Conservation (phyloP, 2,888 invertebrate genomes). For the Cabera pusaria region DNA sequence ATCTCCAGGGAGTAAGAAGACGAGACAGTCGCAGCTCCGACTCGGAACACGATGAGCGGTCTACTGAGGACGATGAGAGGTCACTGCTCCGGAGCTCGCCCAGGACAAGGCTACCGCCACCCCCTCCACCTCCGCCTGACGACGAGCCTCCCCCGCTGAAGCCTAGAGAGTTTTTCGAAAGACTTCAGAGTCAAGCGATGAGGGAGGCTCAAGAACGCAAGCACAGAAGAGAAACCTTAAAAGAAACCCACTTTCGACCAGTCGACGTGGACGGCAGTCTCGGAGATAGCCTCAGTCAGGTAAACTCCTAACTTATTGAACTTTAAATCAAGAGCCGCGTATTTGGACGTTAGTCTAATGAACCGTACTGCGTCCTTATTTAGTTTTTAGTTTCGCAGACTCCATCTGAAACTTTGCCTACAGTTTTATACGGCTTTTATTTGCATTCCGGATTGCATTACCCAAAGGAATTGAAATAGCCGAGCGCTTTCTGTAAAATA, state of each 20-base stretch:
- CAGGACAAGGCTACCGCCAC: constrained; percentile 69
- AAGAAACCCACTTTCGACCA: constrained; percentile 64
- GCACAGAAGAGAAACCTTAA: constrained; percentile 56
- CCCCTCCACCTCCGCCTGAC: constrained; percentile 73
- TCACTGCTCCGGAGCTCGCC: constrained; percentile 71
- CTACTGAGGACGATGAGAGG: constrained; percentile 76
- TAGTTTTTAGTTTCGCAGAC: constrained; percentile 54
- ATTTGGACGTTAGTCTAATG: constrained; percentile 55
- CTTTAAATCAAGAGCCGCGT: constrained; percentile 44
- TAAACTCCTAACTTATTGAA: constrained; percentile 43
- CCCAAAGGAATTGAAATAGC: constrained; percentile 34
- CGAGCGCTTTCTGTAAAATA: constrained; percentile 36
- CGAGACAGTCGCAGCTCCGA: constrained; percentile 76
- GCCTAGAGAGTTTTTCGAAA: constrained; percentile 81
- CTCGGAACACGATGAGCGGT: constrained; percentile 77
- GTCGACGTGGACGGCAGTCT: constrained; percentile 73
- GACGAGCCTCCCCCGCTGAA: constrained; percentile 79
- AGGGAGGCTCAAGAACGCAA: constrained; percentile 68
- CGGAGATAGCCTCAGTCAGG: constrained; percentile 80
- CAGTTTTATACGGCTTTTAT: constrained; percentile 43
- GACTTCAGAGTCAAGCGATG: constrained; percentile 77
- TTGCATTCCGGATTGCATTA: constrained; percentile 56
- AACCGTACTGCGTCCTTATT: constrained; percentile 51
- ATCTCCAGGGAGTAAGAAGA: constrained; percentile 85
- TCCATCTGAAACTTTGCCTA: constrained; percentile 45